phyloP scores from a whole-genome alignment of 2,888 invertebrate species.

The Idaea biselata region DNA sequence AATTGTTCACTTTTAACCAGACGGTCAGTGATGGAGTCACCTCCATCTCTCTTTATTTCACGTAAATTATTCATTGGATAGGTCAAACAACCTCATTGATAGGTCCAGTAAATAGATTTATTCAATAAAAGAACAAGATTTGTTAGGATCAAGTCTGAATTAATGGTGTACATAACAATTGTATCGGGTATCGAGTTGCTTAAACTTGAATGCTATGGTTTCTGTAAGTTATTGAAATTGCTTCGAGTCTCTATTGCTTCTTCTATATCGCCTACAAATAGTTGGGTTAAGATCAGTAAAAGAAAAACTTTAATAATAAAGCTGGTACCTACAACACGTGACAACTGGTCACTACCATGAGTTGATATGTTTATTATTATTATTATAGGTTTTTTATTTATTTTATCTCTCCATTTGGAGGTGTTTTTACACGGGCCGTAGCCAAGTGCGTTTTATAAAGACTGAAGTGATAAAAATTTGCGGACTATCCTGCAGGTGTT shows the following conservation, averaged over 20 bases:
- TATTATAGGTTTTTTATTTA: not conserved
- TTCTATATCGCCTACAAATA: no score
- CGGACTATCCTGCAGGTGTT: not conserved
- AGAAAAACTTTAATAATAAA: no score
- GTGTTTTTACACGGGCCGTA: not conserved
- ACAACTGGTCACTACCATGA: no score
- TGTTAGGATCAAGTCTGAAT: constrained; percentile 56
- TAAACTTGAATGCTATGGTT: constrained; percentile 60
- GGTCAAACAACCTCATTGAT: not conserved
- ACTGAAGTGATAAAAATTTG: not conserved
- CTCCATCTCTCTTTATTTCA: not conserved
- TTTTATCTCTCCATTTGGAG: not conserved
- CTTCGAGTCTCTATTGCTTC: constrained; percentile 16
- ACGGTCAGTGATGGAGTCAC: no score
- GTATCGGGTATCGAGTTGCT: constrained; percentile 44
- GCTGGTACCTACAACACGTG: no score
- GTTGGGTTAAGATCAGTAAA: no score
- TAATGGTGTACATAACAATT: constrained; percentile 47
- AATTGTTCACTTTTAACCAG: no score
- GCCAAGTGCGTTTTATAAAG: not conserved
- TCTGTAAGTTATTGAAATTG: constrained; percentile 48
- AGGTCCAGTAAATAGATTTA: constrained; percentile 40
- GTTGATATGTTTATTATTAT: no score
- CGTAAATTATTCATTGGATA: constrained; percentile 25
- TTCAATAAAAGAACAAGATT: constrained; percentile 63